Base-by-base conservation (phyloP, 2,888 invertebrate genomes). In the Parnassius glacialis region DNA sequence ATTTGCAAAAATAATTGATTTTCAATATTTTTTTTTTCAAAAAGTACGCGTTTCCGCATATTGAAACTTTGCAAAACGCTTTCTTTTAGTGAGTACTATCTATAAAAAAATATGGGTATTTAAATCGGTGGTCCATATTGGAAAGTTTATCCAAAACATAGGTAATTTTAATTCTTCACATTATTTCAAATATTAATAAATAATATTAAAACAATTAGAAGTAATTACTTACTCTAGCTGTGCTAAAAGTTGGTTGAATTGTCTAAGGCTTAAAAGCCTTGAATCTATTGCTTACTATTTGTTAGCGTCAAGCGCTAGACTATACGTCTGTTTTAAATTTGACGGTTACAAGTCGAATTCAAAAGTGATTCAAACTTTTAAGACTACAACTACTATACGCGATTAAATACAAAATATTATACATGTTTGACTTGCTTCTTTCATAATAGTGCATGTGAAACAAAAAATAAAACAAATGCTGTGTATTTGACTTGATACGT, bases 321-420 rank as follows among this genome's bases (percentile, higher is more conserved):
- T 25, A 45, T 52, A 34, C 13, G 25, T 52, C 43, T 34, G 50
- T 57, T 62, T 57, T 11, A 53, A 57, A 62, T 48, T 48, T 53
- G 53, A 62, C 62, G 57, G 62, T 57, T 52, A 57, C 13, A 42
- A 55, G 56, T 51, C 44, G 47, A 44, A 57, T 61, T 57, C 52
- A 61, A 53, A 59, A 50, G 50, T 56, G 45, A 34, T 62, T 25
- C n/a, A 53, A 50, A 50, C 59, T 44, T 52, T 54, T 9, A 12
- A 54, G 53, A 57, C 53, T 53, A n/a, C 44, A 45, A 52, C 20
- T 10, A 10, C 48, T 10, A n/a, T 9, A 62, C 25, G 9, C 12
- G 48, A 13, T 48, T 13, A 5, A 48, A 9, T 48, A 13, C 10
- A 48, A 48, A 48, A 53, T 57, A 20, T 42, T 54, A n/a, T 44